Conservation (phyloP, 2,797 vertebrate species). For the Ctenopoma multispine region DNA sequence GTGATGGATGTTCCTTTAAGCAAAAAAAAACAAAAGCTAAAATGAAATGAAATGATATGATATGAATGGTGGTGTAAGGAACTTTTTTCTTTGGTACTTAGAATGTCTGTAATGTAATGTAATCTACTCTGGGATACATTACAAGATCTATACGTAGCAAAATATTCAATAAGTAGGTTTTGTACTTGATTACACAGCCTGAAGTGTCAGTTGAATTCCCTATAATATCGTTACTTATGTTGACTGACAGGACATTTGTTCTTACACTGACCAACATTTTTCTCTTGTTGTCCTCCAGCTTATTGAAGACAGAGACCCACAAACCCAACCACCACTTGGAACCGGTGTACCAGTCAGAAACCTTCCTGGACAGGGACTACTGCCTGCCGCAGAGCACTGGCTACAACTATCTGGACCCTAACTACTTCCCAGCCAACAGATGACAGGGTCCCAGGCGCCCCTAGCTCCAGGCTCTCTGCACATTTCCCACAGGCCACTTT, state of each 20-base stretch:
- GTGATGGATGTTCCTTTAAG: no score
- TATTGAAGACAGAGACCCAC: conserved; percentile 96
- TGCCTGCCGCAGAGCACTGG: conserved; percentile 94
- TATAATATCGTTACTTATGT: background rate
- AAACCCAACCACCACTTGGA: conserved; percentile 94
- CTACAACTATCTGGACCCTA: conserved; percentile 99
- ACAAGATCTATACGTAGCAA: no score
- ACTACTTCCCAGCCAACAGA: conserved; percentile 99
- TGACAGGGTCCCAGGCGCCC: conserved; percentile 89
- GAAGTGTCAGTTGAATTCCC: background rate
- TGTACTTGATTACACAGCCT: no score
- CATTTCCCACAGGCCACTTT: conserved; percentile 84
- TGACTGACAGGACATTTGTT: background rate
- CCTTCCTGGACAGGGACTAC: conserved; percentile 99
- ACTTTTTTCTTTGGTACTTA: no score
- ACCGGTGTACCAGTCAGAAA: conserved; percentile 91
- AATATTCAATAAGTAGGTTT: no score
- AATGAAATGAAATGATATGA: no score
- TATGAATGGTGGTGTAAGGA: no score
- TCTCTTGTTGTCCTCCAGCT: conserved; percentile 75
- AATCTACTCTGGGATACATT: no score
- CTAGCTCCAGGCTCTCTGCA: conserved; percentile 78
- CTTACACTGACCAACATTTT: background rate
- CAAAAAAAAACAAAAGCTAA: no score
- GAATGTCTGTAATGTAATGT: no score